Base-by-base conservation (phyloP, 2,888 invertebrate species). In the Octodonta nipae region DNA sequence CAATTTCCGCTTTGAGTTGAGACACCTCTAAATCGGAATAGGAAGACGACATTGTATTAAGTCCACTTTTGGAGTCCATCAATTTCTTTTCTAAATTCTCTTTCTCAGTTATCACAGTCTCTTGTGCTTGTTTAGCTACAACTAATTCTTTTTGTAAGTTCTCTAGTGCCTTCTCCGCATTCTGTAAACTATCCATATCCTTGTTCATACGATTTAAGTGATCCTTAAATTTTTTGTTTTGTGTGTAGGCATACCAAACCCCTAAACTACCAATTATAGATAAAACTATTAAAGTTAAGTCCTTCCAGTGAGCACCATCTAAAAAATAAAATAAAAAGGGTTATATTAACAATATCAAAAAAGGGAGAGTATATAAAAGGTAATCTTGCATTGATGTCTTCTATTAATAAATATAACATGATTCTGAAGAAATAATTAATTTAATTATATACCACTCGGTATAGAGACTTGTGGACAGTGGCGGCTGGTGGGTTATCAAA, bases 181-280 rank as follows among this genome's bases (percentile, higher is more conserved):
- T 81, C 49, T 87, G 79, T 42, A 91, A 68, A 48, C 85, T 81
- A 53, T 91, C 91, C 85, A 93, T 88, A 50, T 93, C 89, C 43
- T 80, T 77, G 58, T 91, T 80, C 89, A 98, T 92, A 38, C 87
- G 76, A 44, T 78, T 76, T 40, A 96, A 70, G 58, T 95, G 85
- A 40, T 71, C 70, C 49, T 86, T 81, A 20, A 87, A 87, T 52
- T 78, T 81, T 53, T 87, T 85, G 55, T 89, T 86, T 46, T 92
- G 89, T 35, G 83, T 77, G 60, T 86, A 78, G 15, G 87, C 91
- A 60, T 88, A 87, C 86, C 88, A 92, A 48, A 84, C 81, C 32
- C 88, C 89, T 34, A 84, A 78, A 33, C 86, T 71, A 5, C 89
- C 89, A 46, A 86, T 78, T 43, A 89, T 67, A 32, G 92, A 66